A percentile compares a stretch with the other conserved stretches of the same genome.
Evolutionary conservation across 2,888 invertebrate genomes (phyloP).

Genomic region (Callosobruchus maculatus): DNA sequence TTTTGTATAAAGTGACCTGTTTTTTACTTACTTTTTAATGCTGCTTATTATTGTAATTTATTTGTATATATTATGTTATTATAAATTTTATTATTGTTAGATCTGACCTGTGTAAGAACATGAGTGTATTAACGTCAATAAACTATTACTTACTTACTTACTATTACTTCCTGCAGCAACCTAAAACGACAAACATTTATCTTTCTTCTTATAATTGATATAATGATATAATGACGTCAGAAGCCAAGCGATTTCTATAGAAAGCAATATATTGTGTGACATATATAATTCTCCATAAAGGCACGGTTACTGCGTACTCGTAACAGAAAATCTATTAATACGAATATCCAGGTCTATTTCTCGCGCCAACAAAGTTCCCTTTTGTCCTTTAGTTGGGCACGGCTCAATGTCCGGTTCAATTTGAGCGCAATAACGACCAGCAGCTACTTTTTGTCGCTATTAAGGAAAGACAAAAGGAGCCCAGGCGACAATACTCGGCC

Average conservation of each 20-base stretch:
- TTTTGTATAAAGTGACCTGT: too few species aligned
- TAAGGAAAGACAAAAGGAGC: slow-evolving; percentile 7
- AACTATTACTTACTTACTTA: too few species aligned
- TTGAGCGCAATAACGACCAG: slow-evolving; percentile 14
- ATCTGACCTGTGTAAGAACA: too few species aligned
- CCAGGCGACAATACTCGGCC: not conserved
- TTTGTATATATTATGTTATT: too few species aligned
- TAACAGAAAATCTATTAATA: not conserved
- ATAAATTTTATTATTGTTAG: too few species aligned
- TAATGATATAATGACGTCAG: not conserved
- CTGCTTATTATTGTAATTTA: too few species aligned
- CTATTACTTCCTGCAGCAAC: too few species aligned
- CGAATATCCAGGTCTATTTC: not conserved
- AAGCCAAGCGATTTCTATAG: not conserved
- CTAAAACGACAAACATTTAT: too few species aligned
- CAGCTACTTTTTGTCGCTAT: slow-evolving; percentile 26
- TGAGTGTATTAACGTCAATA: too few species aligned
- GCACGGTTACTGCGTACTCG: not conserved
- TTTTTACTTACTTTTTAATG: too few species aligned
- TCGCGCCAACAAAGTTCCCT: not conserved
- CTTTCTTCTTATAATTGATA: too few species aligned
- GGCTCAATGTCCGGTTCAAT: slow-evolving; percentile 21
- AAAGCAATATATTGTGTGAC: not conserved
- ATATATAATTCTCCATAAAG: not conserved
- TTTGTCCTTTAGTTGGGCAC: slow-evolving; percentile 4